phyloP scores from a whole-genome alignment of 2,113 vertebrate species.

The Malaclemys terrapin region DNA sequence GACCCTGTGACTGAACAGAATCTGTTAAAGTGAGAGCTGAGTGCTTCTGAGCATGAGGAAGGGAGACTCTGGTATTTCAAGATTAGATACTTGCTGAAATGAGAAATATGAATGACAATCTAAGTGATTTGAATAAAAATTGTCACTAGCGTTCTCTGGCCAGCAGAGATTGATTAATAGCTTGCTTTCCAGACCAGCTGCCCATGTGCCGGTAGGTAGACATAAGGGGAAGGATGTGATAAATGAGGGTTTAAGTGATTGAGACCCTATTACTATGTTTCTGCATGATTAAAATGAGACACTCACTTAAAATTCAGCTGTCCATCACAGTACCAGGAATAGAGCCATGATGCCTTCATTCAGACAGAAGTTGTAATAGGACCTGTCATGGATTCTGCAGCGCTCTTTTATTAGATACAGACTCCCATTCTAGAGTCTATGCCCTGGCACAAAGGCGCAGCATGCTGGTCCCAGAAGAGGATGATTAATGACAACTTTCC shows the following conservation, averaged over 20 bases:
- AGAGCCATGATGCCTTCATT: constrained; percentile 31
- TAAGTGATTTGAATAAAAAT: constrained; percentile 58
- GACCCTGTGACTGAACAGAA: background rate
- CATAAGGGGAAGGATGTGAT: constrained; percentile 43
- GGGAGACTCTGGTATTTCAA: background rate
- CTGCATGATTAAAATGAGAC: constrained; percentile 62
- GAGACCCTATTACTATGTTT: constrained; percentile 50
- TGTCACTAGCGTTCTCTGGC: constrained; percentile 38
- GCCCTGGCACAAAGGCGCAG: background rate
- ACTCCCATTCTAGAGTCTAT: background rate
- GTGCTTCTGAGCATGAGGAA: background rate
- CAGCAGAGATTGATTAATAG: constrained; percentile 68
- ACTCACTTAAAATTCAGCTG: constrained; percentile 63
- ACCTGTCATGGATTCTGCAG: background rate
- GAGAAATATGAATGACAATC: constrained; percentile 41
- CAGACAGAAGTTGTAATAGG: constrained; percentile 13
- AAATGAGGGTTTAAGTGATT: constrained; percentile 58
- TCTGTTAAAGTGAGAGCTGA: background rate
- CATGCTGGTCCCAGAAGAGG: background rate
- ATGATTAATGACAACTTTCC: background rate
- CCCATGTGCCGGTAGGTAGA: background rate
- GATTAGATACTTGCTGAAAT: constrained; percentile 39
- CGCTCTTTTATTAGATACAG: background rate
- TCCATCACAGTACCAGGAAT: constrained; percentile 23
- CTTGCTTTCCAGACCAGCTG: constrained; percentile 53